Base-by-base conservation (phyloP, 2,113 vertebrate species). In the Tympanuchus pallidicinctus region DNA sequence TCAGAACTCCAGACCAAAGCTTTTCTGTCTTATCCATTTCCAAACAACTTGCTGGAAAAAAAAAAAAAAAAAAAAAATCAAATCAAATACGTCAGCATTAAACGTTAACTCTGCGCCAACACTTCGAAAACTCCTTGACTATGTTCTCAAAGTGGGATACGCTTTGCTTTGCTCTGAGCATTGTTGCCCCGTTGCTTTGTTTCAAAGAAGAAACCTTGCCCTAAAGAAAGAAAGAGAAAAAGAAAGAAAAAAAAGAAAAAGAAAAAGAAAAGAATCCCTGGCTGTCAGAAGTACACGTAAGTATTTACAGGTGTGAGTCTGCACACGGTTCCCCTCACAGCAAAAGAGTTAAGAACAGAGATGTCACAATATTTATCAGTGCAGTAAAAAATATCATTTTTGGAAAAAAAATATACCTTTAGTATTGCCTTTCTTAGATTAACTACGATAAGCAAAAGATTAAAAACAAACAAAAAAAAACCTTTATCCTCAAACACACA, bases 401-500 rank as follows among this genome's bases (percentile, higher is more conserved):
- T 96, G 92, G 97, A 96, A 97, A 97, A 54, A 97, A 98, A 97
- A 97, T 97, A 98, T 97, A 97, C 94, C 95, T 98, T 98, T 97
- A 97, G 97, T 98, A 98, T 98, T 98, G 98, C 97, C 98, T 97
- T 98, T 98, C 96, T 98, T 98, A 96, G 96, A 96, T 97, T 97
- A 97, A 97, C 95, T 97, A 97, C 94, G 97, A 96, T 95, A 97
- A 98, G 96, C 95, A 97, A 98, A 96, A 97, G 92, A 96, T 89
- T 93, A 96, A 94, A 95, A 97, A 64, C 94, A 96, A 98, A 96
- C 25, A 54, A 54, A 52, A 52, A 52, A 27, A 54, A 54, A 25
- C 4, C 61, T 93, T 97, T 57, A 82, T 70, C 94, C 97, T 97
- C 95, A 95, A 94, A 97, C 95, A 95, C 54, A 42, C 64, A 92